Conservation (phyloP, 2,888 invertebrate species). For the Platycnemis pennipes region DNA sequence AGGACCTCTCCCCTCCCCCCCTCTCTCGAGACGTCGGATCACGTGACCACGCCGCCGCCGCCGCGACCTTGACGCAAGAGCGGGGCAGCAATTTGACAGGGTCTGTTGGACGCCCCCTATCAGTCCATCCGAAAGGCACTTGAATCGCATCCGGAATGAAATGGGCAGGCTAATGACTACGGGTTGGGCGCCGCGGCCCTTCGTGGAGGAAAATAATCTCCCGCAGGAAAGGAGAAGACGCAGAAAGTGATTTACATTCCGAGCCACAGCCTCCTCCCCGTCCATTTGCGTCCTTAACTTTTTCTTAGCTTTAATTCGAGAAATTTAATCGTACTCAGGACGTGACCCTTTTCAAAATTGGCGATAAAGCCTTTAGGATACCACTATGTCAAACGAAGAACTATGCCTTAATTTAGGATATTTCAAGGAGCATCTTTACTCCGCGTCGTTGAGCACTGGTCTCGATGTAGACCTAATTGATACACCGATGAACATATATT, state of each 20-base stretch:
- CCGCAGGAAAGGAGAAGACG: neutral
- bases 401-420: no score
- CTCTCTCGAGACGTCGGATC: neutral
- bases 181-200: neutral
- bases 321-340: neutral
- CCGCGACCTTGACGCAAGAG: neutral
- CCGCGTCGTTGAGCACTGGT: no score
- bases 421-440: no score
- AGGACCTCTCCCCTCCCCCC: neutral
- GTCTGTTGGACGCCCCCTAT: conserved; percentile 1
- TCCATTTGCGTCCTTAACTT: neutral
- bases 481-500: no score
- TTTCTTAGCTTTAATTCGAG: neutral
- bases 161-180: conserved; percentile 16
- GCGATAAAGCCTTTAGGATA: neutral
- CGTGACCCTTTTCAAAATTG: neutral
- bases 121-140: conserved; percentile 25
- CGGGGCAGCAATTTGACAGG: conserved; percentile 51
- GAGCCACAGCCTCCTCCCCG: neutral
- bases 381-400: neutral
- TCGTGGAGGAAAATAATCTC: neutral
- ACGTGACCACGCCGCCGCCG: neutral
- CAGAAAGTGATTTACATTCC: conserved; percentile 43
- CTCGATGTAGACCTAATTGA: no score
- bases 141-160: conserved; percentile 34